Evolutionary conservation across 2,113 vertebrate species (phyloP).

Genomic region (Chamaea fasciata): DNA sequence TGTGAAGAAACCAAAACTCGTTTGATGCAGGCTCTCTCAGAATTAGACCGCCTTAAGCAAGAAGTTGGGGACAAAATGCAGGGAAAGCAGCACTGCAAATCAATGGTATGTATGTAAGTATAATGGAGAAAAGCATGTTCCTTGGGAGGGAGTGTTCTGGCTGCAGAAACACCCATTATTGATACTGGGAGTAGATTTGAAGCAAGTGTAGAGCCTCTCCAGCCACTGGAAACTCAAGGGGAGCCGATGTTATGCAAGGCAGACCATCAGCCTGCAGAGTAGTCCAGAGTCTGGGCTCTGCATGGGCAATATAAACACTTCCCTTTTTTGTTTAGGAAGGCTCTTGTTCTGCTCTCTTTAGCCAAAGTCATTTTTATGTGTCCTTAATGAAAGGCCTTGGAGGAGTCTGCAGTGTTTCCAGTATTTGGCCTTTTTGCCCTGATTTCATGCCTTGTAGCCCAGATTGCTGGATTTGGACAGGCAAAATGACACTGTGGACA

Average conservation of each 20-base stretch:
- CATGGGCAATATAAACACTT: neutral
- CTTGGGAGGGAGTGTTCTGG: neutral
- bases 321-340: neutral
- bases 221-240: neutral
- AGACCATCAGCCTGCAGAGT: neutral
- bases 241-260: neutral
- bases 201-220: neutral
- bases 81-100: neutral
- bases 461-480: neutral
- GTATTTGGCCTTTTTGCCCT: neutral
- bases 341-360: neutral
- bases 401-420: neutral
- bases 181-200: neutral
- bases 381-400: neutral
- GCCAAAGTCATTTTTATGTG: neutral
- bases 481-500: neutral
- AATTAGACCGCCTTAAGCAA: conserved; percentile 3
- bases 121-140: neutral
- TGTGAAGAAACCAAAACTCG: conserved; percentile 28
- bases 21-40: neutral
- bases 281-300: neutral
- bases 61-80: neutral
- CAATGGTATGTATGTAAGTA: neutral
- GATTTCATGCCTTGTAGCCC: neutral
- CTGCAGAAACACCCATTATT: neutral